These are phyloP conservation scores for Todus mexicanus DNA, from an alignment of 2,797 vertebrate species.

Conservation along the genomic window DNA sequence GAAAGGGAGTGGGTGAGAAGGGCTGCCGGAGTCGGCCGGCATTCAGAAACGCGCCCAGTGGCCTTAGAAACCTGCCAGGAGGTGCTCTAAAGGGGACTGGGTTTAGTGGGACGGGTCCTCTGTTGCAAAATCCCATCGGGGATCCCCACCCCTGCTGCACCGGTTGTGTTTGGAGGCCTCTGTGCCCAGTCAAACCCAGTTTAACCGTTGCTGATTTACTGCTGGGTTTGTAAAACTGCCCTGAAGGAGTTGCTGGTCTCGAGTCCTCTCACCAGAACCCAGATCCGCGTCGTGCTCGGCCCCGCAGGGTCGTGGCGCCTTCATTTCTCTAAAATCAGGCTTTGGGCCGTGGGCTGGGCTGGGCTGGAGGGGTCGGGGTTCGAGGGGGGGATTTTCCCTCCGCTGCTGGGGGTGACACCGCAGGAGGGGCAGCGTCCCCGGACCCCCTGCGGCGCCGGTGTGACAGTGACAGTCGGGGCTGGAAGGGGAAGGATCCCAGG, in stretches of 20 bases:
- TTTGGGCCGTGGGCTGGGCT: rapidly evolving
- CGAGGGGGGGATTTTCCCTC: background rate
- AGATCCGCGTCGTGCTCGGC: background rate
- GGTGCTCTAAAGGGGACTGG: background rate
- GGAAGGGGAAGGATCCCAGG: background rate
- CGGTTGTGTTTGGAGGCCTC: background rate
- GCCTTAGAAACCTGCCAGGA: background rate
- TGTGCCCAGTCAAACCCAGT: background rate
- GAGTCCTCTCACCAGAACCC: rapidly evolving
- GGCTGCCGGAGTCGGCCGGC: rapidly evolving
- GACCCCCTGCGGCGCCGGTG: background rate
- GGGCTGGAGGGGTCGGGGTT: too few species aligned
- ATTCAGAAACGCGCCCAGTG: background rate
- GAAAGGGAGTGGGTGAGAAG: rapidly evolving
- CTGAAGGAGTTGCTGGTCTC: background rate
- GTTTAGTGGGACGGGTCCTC: background rate
- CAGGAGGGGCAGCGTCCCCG: rapidly evolving
- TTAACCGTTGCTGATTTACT: rapidly evolving
- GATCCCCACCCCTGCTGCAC: background rate
- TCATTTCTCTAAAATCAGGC: background rate
- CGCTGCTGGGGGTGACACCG: background rate
- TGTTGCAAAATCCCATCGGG: background rate
- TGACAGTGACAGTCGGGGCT: background rate
- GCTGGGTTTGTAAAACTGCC: background rate
- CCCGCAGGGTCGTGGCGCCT: rapidly evolving